Evolutionary conservation across 2,113 vertebrate species (phyloP).

Genomic region (Artemisiospiza belli): DNA sequence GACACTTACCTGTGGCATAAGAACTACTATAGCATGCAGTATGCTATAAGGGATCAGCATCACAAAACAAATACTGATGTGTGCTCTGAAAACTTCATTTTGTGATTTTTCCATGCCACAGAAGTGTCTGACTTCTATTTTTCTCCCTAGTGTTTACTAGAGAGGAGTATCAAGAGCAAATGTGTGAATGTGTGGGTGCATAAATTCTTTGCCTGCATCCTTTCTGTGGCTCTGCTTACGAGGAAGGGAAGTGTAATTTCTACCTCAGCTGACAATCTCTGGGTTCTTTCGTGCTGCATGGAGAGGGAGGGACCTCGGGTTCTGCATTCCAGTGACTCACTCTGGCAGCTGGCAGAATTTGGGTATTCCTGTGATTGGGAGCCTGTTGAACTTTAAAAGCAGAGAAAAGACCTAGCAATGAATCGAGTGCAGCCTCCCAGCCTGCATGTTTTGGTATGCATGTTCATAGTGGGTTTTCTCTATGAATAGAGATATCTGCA

Average conservation of each 20-base stretch:
- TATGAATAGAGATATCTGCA: background rate
- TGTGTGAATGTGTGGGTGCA: background rate
- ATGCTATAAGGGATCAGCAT: background rate
- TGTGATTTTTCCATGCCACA: background rate
- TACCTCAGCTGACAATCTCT: background rate
- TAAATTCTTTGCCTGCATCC: background rate
- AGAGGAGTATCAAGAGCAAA: background rate
- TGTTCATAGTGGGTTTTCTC: background rate
- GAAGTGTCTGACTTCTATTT: background rate
- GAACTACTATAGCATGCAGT: background rate
- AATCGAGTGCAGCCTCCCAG: background rate
- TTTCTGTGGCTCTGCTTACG: background rate
- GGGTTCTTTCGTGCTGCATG: accelerated
- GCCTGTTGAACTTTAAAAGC: background rate
- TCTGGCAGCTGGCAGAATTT: background rate
- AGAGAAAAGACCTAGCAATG: background rate
- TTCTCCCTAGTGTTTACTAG: background rate
- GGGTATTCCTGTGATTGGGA: background rate
- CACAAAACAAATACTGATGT: background rate
- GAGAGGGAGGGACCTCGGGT: background rate
- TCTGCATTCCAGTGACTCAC: background rate
- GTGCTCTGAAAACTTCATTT: background rate
- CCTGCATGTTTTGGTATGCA: background rate
- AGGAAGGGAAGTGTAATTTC: background rate
- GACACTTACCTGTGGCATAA: background rate